Evolutionary conservation across 2,888 invertebrate genomes (phyloP).

Genomic region (Synergus japonicus): DNA sequence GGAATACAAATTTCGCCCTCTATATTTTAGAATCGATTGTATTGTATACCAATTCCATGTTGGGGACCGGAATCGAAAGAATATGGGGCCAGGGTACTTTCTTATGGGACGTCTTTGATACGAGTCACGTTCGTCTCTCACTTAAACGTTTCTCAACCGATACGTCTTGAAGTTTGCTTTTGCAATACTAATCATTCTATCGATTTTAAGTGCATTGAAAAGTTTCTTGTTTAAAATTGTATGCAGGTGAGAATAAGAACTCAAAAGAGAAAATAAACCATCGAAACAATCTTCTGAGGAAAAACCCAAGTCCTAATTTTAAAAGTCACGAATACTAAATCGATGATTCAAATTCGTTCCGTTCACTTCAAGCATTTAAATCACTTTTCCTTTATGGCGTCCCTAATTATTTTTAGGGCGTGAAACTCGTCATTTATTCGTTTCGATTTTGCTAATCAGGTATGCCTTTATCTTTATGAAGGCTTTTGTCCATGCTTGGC

Average conservation of each 20-base stretch:
- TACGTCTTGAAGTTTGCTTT: conserved; percentile 21
- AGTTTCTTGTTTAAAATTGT: conserved; percentile 2
- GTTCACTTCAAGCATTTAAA: neutral
- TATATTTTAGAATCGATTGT: conserved; percentile 32
- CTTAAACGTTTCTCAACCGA: conserved; percentile 30
- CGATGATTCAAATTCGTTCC: too few relatives aligned
- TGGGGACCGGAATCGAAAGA: conserved; percentile 20
- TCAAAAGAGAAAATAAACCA: neutral
- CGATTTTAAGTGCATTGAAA: neutral
- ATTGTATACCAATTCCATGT: conserved; percentile 38
- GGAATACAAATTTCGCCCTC: conserved; percentile 27
- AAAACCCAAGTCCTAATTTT: neutral
- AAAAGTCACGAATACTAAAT: conserved; percentile 1
- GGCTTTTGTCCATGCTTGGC: conserved; percentile 37
- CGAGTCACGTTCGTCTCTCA: conserved; percentile 35
- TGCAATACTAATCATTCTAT: conserved; percentile 34
- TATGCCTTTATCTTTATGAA: conserved; percentile 32
- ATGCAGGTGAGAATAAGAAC: neutral
- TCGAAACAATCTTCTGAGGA: neutral
- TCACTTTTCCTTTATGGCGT: neutral
- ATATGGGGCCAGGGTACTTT: conserved; percentile 31
- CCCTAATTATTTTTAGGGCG: conserved; percentile 8
- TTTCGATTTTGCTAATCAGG: conserved; percentile 27
- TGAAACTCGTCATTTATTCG: neutral
- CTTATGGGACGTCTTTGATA: conserved; percentile 24